Base-by-base conservation (phyloP, 1,140 invertebrate genomes). In the Trichomalopsis sarcophagae region DNA sequence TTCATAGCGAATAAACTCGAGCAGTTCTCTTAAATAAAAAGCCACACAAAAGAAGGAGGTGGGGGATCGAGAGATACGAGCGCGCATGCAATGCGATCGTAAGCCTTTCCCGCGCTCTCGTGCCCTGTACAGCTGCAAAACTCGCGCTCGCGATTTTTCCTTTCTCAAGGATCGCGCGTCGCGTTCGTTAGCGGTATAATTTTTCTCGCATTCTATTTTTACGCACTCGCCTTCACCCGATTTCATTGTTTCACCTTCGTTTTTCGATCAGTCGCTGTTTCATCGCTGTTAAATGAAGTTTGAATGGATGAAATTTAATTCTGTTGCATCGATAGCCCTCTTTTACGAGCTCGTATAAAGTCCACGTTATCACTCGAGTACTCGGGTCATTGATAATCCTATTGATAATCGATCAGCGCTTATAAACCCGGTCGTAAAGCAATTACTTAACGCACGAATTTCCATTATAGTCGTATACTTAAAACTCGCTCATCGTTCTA, bases 61-160 rank as follows among this genome's bases (percentile, higher is more conserved):
- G 23, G 30, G 69, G 14, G 33, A 6, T 36, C 5, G 33, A 55
- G 30, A 55, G 66, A 81, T 47, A 71, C 62, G 50, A 21, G 71
- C 17, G 50, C 17, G 81, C 81, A 74, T 82, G 81, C 81, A 82
- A 73, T 62, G 36, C 69, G 27, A 82, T 74, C 81, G 81, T 82
- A 62, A 82, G 71, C n/a, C 79, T 66, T 68, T 68, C 47, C 9
- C 10, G 30, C 55, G 36, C 33, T 33, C 13, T 2, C 5, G 5
- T 14, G 68, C 44, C 80, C 80, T 73, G 40, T 27, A 27, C 5
- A 36, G 33, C 33, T 36, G 5, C 23, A 68, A 62, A 62, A 73
- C 40, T 71, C 17, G 68, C 27, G 68, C 40, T 73, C 21, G 81
- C 47, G 30, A 82, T 82, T 82, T 82, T 75, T 75, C 40, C 81